Evolutionary conservation across 2,888 invertebrate species (phyloP).

Genomic region (Dascillus cervinus): DNA sequence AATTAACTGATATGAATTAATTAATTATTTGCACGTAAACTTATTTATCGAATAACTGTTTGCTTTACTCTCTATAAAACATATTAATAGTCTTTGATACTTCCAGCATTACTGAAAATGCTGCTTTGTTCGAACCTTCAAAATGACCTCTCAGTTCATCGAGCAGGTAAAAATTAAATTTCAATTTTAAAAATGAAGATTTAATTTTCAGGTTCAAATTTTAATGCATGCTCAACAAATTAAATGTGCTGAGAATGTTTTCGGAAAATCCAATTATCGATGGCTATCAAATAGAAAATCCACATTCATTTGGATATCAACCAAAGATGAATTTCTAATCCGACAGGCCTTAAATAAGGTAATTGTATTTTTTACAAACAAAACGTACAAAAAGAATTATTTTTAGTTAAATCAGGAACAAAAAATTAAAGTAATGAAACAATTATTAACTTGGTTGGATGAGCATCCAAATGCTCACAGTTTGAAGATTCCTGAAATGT

Average conservation of each 20-base stretch:
- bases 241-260: constrained; percentile 23
- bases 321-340: constrained; percentile 31
- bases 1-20: constrained; percentile 3
- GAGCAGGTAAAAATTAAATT: constrained; percentile 7
- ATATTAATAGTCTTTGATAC: constrained; percentile 6
- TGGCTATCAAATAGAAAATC: constrained; percentile 31
- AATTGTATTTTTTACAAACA: constrained; percentile 9
- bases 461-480: constrained; percentile 25
- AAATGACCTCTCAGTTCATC: constrained; percentile 9
- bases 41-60: constrained; percentile 7
- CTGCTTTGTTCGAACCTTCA: neutral
- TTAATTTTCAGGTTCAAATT: constrained; percentile 28
- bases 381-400: constrained; percentile 4
- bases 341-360: constrained; percentile 29
- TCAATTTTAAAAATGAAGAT: neutral
- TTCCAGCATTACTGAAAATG: constrained; percentile 1
- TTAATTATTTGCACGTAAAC: constrained; percentile 6
- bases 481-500: constrained; percentile 30
- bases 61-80: constrained; percentile 7
- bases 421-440: constrained; percentile 29
- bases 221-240: constrained; percentile 34
- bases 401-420: constrained; percentile 30
- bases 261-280: constrained; percentile 25
- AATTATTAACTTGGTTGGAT: constrained; percentile 29
- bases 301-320: constrained; percentile 27